A percentile compares a stretch with the other conserved stretches of the same genome.
Evolutionary conservation across 2,113 vertebrate genomes (phyloP).

Genomic region (Lasiurus borealis): DNA sequence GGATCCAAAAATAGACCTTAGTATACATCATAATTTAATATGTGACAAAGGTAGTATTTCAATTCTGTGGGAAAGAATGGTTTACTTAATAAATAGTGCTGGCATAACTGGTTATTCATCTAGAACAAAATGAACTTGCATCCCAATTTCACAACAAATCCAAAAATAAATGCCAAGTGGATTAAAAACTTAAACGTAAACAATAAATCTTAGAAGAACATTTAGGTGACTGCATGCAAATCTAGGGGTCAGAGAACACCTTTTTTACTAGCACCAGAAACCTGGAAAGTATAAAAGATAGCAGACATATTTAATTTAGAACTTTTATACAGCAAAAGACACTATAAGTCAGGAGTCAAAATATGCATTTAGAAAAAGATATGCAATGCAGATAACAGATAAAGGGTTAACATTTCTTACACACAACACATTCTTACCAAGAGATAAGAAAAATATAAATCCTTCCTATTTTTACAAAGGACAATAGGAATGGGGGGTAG

Average conservation of each 20-base stretch:
- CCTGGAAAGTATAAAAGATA: background rate
- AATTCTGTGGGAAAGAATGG: slow-evolving; percentile 77
- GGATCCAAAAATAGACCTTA: slow-evolving; percentile 79
- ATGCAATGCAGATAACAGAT: background rate
- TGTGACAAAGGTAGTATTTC: slow-evolving; percentile 82
- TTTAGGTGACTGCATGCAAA: slow-evolving; percentile 35
- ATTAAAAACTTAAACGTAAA: slow-evolving; percentile 74
- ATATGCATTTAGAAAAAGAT: slow-evolving; percentile 31
- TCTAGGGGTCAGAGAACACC: background rate
- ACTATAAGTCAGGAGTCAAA: slow-evolving; percentile 36
- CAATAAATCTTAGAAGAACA: slow-evolving; percentile 44
- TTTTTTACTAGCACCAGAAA: slow-evolving; percentile 22
- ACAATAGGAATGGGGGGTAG: background rate
- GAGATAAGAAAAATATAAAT: slow-evolving; percentile 47
- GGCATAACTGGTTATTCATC: slow-evolving; percentile 69
- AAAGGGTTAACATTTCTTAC: slow-evolving; percentile 33
- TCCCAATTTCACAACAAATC: slow-evolving; percentile 70
- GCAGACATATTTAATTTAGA: background rate
- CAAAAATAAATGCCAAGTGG: slow-evolving; percentile 65
- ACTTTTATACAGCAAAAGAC: slow-evolving; percentile 25
- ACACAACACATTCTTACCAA: background rate
- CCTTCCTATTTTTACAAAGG: slow-evolving; percentile 4
- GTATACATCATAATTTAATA: slow-evolving; percentile 83
- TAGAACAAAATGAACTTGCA: slow-evolving; percentile 76
- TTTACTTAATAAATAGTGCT: slow-evolving; percentile 77